phyloP scores from a whole-genome alignment of 2,888 invertebrate genomes.

The Clitarchus hookeri region DNA sequence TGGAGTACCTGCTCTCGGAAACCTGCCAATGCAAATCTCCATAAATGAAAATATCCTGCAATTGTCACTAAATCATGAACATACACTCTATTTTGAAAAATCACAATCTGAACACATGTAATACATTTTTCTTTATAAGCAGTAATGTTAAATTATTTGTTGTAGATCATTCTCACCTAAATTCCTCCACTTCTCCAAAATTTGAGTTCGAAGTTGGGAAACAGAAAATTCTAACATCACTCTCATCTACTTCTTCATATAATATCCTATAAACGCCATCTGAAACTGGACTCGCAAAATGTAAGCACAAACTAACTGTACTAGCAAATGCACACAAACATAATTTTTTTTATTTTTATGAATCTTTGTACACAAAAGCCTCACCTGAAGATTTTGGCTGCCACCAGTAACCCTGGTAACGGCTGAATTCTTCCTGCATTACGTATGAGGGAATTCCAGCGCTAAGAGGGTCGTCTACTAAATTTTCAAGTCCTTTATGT shows the following conservation, averaged over 20 bases:
- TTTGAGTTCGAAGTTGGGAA: constrained; percentile 83
- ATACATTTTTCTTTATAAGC: background rate
- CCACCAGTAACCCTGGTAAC: constrained; percentile 99
- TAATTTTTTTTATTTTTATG: too few species aligned
- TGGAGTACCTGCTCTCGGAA: constrained; percentile 85
- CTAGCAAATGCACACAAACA: background rate
- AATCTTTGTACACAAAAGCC: constrained; percentile 30
- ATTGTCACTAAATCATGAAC: too few species aligned
- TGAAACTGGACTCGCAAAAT: constrained; percentile 50
- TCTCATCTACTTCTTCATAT: constrained; percentile 86
- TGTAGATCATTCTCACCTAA: constrained; percentile 47
- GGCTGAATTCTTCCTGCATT: constrained; percentile 96
- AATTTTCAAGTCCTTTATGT: constrained; percentile 67
- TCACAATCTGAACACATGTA: background rate
- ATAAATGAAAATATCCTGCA: too few species aligned
- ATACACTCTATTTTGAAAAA: too few species aligned
- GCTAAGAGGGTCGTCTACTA: constrained; percentile 82
- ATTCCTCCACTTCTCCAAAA: constrained; percentile 82
- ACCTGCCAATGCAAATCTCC: constrained; percentile 59
- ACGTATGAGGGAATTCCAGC: constrained; percentile 98
- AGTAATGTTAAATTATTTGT: background rate
- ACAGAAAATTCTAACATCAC: constrained; percentile 88
- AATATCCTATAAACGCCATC: constrained; percentile 80
- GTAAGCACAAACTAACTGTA: background rate
- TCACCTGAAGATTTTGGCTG: constrained; percentile 74